These are phyloP conservation scores for Rhinogobius similis DNA, from an alignment of 2,113 vertebrate species.

Conservation along the genomic window DNA sequence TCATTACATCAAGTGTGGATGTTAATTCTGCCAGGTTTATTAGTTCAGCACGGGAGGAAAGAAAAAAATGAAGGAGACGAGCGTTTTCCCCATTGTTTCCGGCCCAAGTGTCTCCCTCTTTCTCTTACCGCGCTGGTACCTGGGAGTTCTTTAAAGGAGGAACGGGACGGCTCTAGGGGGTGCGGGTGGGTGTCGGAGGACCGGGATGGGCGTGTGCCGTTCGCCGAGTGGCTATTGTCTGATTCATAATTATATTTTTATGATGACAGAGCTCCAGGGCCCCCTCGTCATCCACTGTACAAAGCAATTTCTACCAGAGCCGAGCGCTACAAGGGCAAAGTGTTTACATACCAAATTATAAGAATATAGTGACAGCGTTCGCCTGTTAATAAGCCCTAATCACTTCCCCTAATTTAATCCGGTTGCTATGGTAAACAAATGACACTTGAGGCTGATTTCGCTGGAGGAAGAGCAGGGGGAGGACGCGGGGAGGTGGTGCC, in stretches of 20 bases:
- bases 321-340: conserved; percentile 74
- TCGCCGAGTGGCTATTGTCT: conserved; percentile 76
- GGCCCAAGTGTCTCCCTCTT: conserved; percentile 69
- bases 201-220: conserved; percentile 26
- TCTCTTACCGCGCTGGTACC: conserved; percentile 67
- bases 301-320: conserved; percentile 78
- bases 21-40: conserved; percentile 85
- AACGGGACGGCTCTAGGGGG: neutral
- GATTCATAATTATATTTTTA: conserved; percentile 82
- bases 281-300: conserved; percentile 62
- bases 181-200: conserved; percentile 26
- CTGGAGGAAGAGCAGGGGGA: conserved; percentile 81
- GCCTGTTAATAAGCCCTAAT: conserved; percentile 83
- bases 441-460: conserved; percentile 83
- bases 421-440: conserved; percentile 88
- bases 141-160: conserved; percentile 52
- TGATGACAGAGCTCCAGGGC: conserved; percentile 76
- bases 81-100: conserved; percentile 79
- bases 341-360: conserved; percentile 84
- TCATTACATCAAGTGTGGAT: conserved; percentile 83
- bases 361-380: conserved; percentile 82
- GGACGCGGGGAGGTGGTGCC: conserved; percentile 70
- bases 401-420: conserved; percentile 83
- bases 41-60: conserved; percentile 71
- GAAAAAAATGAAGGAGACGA: conserved; percentile 59